Evolutionary conservation across 2,888 invertebrate species (phyloP), one percentile per base, ranked within the genome.

Genomic region (Rhagonycha fulva): DNA sequence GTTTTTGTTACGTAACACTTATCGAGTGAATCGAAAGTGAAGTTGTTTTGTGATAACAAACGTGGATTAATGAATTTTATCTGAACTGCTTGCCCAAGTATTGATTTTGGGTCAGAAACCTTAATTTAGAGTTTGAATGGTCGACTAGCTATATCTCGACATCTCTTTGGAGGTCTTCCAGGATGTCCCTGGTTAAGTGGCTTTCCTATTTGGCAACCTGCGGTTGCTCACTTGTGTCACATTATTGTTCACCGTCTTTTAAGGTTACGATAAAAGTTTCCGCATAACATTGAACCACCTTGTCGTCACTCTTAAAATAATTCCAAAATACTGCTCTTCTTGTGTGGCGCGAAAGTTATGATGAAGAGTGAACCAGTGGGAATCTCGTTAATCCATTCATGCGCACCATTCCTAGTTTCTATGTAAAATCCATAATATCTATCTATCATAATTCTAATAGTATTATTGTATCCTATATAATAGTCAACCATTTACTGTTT

Each of bases 21-120:
- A 47, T 47, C 47, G 47, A 47, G 47, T 47, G 7, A 7, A 47
- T 47, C 47, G 47, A 47, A 47, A 47, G 47, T 47, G 47, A 47
- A 47, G 47, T 47, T 47, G n/a, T 47, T 47, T 47, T 47, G 47
- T 47, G 47, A 47, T 47, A 70, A 70, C n/a, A 62, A 23, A 71
- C 11, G 66, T 71, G 32, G 14, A 62, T 71, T 66, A 71, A 47
- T 63, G 47, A 66, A 63, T 47, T 71, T 71, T 66, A 71, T 71
- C 24, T 71, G 14, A 30, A 71, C 32, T 62, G 30, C n/a, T 47
- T 47, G 47, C 47, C 47, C 5, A n/a, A n/a, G 47, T 47, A 47
- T 47, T 47, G 47, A 47, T 47, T 32, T 32, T n/a, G 47, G 47
- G 47, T 47, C 47, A 47, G 47, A 47, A 47, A 47, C 47, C 47